Conservation (phyloP, 2,797 vertebrate genomes). For the Tamandua tetradactyla region DNA sequence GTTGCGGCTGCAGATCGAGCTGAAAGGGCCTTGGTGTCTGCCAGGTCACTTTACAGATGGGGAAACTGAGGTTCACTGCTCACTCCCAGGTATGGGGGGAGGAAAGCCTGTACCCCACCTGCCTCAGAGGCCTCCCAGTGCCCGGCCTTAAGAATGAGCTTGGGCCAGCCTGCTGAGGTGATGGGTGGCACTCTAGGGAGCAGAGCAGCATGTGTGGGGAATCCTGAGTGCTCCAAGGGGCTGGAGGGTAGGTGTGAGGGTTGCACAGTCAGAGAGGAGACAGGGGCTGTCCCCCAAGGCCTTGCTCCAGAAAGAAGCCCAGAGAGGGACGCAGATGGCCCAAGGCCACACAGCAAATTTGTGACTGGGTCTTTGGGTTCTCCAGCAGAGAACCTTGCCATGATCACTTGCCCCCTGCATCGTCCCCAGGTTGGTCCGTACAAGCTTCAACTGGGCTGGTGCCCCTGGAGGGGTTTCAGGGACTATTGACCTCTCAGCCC, state of each 20-base stretch:
- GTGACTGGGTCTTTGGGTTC: neutral
- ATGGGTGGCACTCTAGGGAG: accelerated
- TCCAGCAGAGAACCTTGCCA: neutral
- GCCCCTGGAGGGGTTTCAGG: neutral
- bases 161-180: neutral
- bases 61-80: neutral
- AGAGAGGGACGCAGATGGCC: neutral
- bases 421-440: neutral
- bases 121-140: neutral
- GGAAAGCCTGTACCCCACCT: too few relatives aligned
- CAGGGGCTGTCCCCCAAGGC: neutral
- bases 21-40: neutral
- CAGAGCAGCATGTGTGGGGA: accelerated
- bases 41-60: neutral
- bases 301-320: neutral
- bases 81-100: neutral
- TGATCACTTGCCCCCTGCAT: neutral
- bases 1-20: neutral
- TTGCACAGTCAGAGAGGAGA: neutral
- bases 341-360: neutral
- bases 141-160: neutral
- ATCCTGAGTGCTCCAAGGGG: accelerated
- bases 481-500: neutral
- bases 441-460: neutral
- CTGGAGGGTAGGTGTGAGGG: neutral